Conservation (phyloP, 2,113 vertebrate species). For the Talpa occidentalis region DNA sequence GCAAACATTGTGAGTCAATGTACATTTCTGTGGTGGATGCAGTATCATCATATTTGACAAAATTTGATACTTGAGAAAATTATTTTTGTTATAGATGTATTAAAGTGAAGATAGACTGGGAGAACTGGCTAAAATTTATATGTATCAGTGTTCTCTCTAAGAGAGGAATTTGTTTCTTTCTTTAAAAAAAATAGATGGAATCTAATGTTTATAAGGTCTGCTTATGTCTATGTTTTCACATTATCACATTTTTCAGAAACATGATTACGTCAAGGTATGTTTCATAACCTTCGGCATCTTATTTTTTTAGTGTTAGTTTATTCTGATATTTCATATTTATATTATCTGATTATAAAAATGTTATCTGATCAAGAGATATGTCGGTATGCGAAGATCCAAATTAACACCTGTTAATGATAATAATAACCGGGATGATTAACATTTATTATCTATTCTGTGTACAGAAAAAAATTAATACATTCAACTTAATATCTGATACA, state of each 20-base stretch:
- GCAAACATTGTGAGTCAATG: not conserved
- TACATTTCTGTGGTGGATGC: not conserved
- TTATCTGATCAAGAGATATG: not conserved
- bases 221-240: not conserved
- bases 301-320: not conserved
- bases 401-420: not conserved
- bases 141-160: not conserved
- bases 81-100: not conserved
- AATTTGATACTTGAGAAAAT: not conserved
- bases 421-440: not conserved
- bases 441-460: not conserved
- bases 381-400: not conserved
- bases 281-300: not conserved
- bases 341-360: not conserved
- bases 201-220: not conserved
- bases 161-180: not conserved
- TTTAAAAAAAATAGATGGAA: not conserved
- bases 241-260: not conserved
- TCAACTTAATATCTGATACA: not conserved
- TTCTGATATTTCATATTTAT: not conserved
- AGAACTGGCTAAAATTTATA: not conserved
- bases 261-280: not conserved
- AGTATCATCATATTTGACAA: not conserved
- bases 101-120: not conserved
- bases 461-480: not conserved